Percentiles rank a stretch among this genome's conserved stretches.
Evolutionary conservation across 1,140 invertebrate genomes (phyloP).

Genomic region (Lucilia sericata): DNA sequence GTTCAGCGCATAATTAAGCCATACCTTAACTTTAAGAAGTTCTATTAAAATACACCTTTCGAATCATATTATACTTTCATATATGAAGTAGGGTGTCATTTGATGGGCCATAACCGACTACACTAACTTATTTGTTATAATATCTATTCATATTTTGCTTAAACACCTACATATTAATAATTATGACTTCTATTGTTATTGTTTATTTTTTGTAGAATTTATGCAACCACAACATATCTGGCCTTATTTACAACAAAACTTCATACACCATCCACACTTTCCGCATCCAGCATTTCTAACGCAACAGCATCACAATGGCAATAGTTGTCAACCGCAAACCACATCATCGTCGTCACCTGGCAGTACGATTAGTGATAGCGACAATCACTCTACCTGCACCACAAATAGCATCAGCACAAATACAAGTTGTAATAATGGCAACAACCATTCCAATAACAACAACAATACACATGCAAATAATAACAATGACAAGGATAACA

Average conservation of each 20-base stretch:
- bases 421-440: not conserved
- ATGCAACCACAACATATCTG: conserved; percentile 69
- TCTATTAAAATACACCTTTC: too few relatives aligned
- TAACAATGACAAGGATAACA: conserved; percentile 49
- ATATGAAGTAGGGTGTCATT: too few relatives aligned
- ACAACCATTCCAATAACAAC: conserved; percentile 46
- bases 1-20: too few relatives aligned
- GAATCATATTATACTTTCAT: too few relatives aligned
- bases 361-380: conserved; percentile 68
- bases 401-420: conserved; percentile 48
- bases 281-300: conserved; percentile 63
- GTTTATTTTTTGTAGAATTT: conserved; percentile 57
- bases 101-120: too few relatives aligned
- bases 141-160: too few relatives aligned
- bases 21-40: too few relatives aligned
- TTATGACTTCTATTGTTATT: too few relatives aligned
- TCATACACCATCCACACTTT: conserved; percentile 62
- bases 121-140: too few relatives aligned
- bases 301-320: conserved; percentile 53
- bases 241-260: conserved; percentile 69
- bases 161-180: too few relatives aligned
- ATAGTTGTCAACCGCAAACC: conserved; percentile 68
- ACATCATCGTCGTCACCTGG: conserved; percentile 67
- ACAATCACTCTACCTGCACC: conserved; percentile 62
- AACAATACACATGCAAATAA: conserved; percentile 49